These are phyloP conservation scores for Mesembrinibis cayennensis DNA, from an alignment of 2,113 vertebrate genomes.

Conservation along the genomic window DNA sequence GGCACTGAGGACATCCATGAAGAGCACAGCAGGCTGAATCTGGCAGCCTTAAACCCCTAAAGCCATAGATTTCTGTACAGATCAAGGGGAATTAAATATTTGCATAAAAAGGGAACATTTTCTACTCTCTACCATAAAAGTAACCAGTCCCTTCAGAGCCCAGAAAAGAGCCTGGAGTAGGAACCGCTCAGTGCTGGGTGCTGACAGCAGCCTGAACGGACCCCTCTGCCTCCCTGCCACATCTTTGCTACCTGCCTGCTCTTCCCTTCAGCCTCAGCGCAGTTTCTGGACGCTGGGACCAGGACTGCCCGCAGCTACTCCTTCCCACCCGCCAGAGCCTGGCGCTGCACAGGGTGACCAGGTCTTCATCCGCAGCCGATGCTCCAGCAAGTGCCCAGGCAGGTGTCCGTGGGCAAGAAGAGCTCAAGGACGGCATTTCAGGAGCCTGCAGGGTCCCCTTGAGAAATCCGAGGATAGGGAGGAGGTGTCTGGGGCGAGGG, in stretches of 20 bases:
- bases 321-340: neutral
- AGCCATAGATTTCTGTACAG: neutral
- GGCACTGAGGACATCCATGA: neutral
- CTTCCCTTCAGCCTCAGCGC: neutral
- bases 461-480: neutral
- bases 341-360: fast-evolving
- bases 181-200: fast-evolving
- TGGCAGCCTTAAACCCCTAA: neutral
- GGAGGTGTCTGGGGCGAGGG: fast-evolving
- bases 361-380: neutral
- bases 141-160: neutral
- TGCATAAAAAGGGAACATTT: neutral
- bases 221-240: neutral
- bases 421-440: neutral
- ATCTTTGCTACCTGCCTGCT: neutral
- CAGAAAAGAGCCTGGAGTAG: neutral
- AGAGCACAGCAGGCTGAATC: neutral
- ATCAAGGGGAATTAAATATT: neutral
- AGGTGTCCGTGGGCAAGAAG: neutral
- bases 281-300: neutral
- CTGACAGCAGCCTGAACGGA: neutral
- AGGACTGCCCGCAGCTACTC: neutral
- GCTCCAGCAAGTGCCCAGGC: neutral
- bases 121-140: neutral
- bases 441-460: neutral